Conservation (phyloP, 1,140 invertebrate genomes). For the Hermetia illucens region DNA sequence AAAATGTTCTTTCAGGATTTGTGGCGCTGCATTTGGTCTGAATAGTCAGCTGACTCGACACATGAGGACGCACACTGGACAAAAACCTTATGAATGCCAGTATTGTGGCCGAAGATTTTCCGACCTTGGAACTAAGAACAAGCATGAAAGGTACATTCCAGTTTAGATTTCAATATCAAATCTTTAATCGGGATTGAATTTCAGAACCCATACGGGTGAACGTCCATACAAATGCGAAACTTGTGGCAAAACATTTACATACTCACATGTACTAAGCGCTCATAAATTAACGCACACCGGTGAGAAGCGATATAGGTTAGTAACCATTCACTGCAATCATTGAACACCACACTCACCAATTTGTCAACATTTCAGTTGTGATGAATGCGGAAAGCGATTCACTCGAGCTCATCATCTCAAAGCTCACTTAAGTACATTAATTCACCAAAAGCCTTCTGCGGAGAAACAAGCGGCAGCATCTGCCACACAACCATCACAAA, state of each 20-base stretch:
- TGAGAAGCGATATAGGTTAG: conserved; percentile 21
- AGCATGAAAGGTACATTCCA: conserved; percentile 43
- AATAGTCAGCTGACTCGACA: conserved; percentile 27
- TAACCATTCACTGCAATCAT: too few species aligned
- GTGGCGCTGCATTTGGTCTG: conserved; percentile 20
- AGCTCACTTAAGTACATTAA: too few species aligned
- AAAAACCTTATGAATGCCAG: conserved; percentile 48
- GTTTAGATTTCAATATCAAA: too few species aligned
- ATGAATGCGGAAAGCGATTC: conserved; percentile 21
- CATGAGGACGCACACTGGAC: conserved; percentile 25
- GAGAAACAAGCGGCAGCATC: too few species aligned
- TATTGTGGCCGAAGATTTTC: conserved; percentile 53
- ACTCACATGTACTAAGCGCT: conserved; percentile 42
- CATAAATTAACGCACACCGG: conserved; percentile 35
- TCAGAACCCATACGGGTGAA: conserved; percentile 56
- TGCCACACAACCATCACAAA: too few species aligned
- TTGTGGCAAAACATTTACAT: conserved; percentile 57
- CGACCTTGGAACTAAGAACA: conserved; percentile 39
- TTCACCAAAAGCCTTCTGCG: too few species aligned
- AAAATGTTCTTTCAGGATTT: conserved; percentile 18
- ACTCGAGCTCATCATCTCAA: conserved; percentile 23
- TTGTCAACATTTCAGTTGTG: too few species aligned
- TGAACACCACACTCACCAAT: too few species aligned
- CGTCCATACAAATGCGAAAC: conserved; percentile 51
- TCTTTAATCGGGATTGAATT: too few species aligned